Evolutionary conservation across 2,113 vertebrate species (phyloP).

Genomic region (Sitta europaea): DNA sequence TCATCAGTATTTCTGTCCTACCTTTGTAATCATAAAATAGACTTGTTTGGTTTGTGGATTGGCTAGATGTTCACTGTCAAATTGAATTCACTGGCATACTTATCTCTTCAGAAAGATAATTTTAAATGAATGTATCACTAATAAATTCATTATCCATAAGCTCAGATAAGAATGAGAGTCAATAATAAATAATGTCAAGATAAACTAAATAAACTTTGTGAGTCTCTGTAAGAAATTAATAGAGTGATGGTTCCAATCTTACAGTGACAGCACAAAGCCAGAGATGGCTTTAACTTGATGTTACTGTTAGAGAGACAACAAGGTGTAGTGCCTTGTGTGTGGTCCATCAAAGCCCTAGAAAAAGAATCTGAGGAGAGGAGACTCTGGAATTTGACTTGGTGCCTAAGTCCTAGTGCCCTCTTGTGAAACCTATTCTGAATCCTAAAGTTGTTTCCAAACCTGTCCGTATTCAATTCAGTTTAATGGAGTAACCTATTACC

Average conservation of each 20-base stretch:
- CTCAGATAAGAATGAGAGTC: background rate
- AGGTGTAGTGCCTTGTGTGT: background rate
- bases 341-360: background rate
- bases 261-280: background rate
- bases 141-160: background rate
- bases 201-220: background rate
- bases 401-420: background rate
- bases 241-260: background rate
- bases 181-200: background rate
- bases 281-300: background rate
- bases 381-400: background rate
- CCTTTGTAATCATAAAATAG: background rate
- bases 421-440: background rate
- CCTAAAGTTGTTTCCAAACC: background rate
- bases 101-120: background rate
- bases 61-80: background rate
- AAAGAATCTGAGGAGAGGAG: background rate
- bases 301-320: background rate
- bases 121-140: background rate
- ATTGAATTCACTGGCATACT: background rate
- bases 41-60: background rate
- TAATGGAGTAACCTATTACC: background rate
- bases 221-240: background rate
- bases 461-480: background rate
- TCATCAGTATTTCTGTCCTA: background rate